These are phyloP conservation scores for Trimorus sp. DNA, from an alignment of 2,888 invertebrate genomes.

Conservation along the genomic window DNA sequence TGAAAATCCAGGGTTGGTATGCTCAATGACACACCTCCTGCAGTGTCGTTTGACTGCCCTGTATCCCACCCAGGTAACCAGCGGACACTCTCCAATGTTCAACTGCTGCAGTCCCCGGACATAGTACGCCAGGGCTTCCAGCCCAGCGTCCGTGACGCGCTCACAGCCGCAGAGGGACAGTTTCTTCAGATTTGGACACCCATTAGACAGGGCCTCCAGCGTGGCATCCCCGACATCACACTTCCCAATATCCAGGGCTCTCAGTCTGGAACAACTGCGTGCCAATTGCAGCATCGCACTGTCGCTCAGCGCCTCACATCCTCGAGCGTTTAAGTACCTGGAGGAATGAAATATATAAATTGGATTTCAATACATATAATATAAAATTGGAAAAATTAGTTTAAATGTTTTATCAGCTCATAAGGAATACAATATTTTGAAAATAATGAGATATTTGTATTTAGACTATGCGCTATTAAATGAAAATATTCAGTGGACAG, in stretches of 20 bases:
- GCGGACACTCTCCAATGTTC: constrained; percentile 95
- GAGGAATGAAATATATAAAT: constrained; percentile 76
- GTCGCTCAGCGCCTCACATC: constrained; percentile 97
- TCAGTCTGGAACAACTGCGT: constrained; percentile 91
- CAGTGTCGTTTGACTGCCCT: constrained; percentile 96
- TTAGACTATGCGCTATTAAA: too few species aligned
- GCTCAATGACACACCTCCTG: constrained; percentile 95
- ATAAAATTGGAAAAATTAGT: too few species aligned
- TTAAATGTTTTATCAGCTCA: too few species aligned
- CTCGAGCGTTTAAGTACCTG: constrained; percentile 89
- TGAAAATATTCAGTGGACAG: too few species aligned
- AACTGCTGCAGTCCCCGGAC: constrained; percentile 94
- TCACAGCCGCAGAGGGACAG: constrained; percentile 95
- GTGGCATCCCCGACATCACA: constrained; percentile 97
- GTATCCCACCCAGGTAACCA: constrained; percentile 92
- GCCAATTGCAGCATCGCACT: constrained; percentile 94
- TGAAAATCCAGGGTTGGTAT: constrained; percentile 96
- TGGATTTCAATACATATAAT: too few species aligned
- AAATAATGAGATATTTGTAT: too few species aligned
- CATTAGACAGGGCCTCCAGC: constrained; percentile 91
- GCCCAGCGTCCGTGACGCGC: constrained; percentile 93
- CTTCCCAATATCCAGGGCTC: constrained; percentile 95
- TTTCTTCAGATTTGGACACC: constrained; percentile 95
- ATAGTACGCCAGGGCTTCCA: constrained; percentile 94
- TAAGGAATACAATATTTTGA: too few species aligned